Evolutionary conservation across 2,113 vertebrate species (phyloP), one percentile per base, ranked within the genome.

Genomic region (Siniperca chuatsi): DNA sequence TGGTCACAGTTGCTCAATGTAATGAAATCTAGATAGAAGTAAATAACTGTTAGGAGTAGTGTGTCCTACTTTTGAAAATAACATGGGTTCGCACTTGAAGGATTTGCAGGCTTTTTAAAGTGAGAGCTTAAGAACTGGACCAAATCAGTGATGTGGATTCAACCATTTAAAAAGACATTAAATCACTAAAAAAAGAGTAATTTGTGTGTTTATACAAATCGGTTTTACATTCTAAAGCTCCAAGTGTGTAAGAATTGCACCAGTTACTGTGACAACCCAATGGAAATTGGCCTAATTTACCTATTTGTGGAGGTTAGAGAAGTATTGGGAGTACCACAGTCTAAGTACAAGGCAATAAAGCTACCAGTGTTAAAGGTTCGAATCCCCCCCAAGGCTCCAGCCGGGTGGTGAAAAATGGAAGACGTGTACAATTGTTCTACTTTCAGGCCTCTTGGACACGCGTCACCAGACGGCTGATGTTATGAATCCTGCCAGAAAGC

Each of bases 241-340:
- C 3, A 12, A 42, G 29, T 8, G 1, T 10, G 60, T 6, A 66
- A 37, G 21, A 29, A 52, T 12, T 33, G 29, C 33, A 40, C 70
- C 62, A 7, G 79, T 58, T 75, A 33, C 82, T n/a, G 7, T 55
- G 70, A 78, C 46, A 74, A 67, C 60, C 23, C 18, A 3, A n/a
- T 79, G 8, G 42, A 84, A 82, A 67, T 11, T 6, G 44, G 4
- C 18, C 35, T 48, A 37, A 58, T 65, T 66, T 20, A 52, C n/a
- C 25, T 29, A 44, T 75, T 46, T 18, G 55, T 13, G n/a, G 61
- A 86, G 20, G 42, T 52, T 66, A 18, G 52, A 58, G 21, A 3
- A 64, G 33, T 52, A 35, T 6, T 16, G 33, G 48, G 21, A 25
- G 35, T 4, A 20, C 66, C 66, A 16, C 46, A 33, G 37, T 57